Evolutionary conservation across 2,888 invertebrate genomes (phyloP), one percentile per base, ranked within the genome.

Genomic region (Stenoptilia bipunctidactyla): DNA sequence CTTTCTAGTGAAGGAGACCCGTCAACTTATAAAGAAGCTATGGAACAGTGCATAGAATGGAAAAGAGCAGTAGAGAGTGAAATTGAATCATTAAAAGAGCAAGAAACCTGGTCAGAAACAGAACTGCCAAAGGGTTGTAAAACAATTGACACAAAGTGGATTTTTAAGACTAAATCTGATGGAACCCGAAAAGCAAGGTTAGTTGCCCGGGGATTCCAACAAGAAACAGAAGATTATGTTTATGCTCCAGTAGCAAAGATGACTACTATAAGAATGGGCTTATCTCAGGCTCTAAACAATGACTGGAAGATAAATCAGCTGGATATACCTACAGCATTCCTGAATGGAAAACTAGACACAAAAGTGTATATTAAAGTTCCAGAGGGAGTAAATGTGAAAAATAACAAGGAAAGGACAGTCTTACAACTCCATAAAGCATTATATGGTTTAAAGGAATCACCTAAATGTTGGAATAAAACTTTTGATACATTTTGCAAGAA

Each of bases 151-250:
- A 49, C 43, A 35, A 56, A 58, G 33, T 55, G 52, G 55, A 53
- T 56, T 0, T 56, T 55, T 40, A 53, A 50, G 38, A 42, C 46
- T 2, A 56, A 50, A 37, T 20, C 20, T 5, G 6, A 4, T 15
- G 37, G 42, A 14, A 37, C 44, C 30, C 46, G 50, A 40, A 52
- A 53, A 37, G 52, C 55, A 25, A 49, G 50, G 12, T 35, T 56
- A 37, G 53, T 53, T 0, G 53, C 52, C 2, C 40, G 51, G 13
- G 53, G 50, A 0, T 53, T 53, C 38, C 45, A 55, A 27, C 52
- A 53, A 38, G 25, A 45, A 34, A 37, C 45, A 37, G 4, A 13
- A 5, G 14, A 13, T 13, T 5, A 34, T 37, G 27, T 39, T 27
- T 45, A 45, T 25, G 35, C 45, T 13, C 43, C 45, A 6, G 41